Conservation (phyloP, 2,113 vertebrate genomes). For the Cranoglanis bouderius region DNA sequence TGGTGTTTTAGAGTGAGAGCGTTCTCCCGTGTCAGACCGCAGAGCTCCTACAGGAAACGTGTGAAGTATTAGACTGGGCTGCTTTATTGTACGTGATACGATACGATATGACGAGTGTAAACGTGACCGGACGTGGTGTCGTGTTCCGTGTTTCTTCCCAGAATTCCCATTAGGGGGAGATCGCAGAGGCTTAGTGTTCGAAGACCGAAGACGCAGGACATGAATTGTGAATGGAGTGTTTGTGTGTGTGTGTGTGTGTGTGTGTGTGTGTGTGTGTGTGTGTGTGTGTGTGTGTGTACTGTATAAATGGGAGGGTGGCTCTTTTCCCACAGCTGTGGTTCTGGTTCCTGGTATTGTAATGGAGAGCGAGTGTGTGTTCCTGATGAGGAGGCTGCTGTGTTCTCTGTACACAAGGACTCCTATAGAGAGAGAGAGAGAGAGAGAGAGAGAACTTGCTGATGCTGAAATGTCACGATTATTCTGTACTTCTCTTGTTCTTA, state of each 20-base stretch:
- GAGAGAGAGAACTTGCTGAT: background rate
- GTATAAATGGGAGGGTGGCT: background rate
- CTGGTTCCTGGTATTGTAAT: constrained; percentile 34
- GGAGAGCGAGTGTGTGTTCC: constrained; percentile 16
- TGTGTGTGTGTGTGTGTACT: constrained; percentile 8
- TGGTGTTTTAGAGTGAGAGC: too few species aligned
- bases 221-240: background rate
- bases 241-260: constrained; percentile 6
- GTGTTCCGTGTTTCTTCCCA: background rate
- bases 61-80: too few species aligned
- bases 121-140: too few species aligned
- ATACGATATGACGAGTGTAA: too few species aligned
- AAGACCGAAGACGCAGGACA: background rate
- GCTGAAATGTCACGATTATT: background rate
- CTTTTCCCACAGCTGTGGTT: background rate
- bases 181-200: background rate
- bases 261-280: constrained; percentile 17
- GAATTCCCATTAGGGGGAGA: background rate
- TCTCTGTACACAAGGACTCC: background rate
- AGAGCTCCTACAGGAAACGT: too few species aligned
- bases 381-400: constrained; percentile 6
- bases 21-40: too few species aligned
- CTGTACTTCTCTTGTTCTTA: background rate
- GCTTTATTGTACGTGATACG: too few species aligned
- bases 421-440: background rate